Base-by-base conservation (phyloP, 2,888 invertebrate genomes). In the Taenaris catops region DNA sequence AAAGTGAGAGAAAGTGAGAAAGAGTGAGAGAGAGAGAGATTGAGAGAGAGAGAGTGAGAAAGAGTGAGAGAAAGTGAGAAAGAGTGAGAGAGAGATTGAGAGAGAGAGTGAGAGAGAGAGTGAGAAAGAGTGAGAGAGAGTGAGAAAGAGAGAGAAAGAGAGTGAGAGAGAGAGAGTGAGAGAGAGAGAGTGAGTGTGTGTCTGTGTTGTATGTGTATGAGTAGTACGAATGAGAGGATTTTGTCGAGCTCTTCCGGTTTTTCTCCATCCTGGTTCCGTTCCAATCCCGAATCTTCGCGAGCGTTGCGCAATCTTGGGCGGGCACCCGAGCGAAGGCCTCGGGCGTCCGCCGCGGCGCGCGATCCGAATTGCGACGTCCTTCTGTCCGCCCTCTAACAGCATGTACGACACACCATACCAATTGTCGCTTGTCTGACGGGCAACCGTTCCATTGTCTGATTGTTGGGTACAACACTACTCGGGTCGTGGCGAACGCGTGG, bases 371-470 rank as follows among this genome's bases (percentile, higher is more conserved):
- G 55, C 69, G 50, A 59, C 63, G 62, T 58, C 59, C 69, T 71
- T 72, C 79, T 73, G 73, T 72, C 76, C 73, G 74, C 70, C 74
- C 76, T 73, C 61, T 79, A 76, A 83, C 86, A 83, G 80, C 84
- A 79, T 87, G 89, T 87, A 79, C 76, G 76, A 75, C 80, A 80
- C 76, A 64, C 74, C 74, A 80, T 76, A 80, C 83, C 74, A 84
- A 86, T 70, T 83, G 84, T 84, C 86, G 86, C 84, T 84, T 87
- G 84, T 87, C 87, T 87, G 87, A 87, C 87, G 87, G 87, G 87
- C 86, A 87, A 87, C 86, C 87, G 87, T 86, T 87, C 87, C 87
- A 86, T 87, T 87, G 83, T 86, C 62, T 88, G 87, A 88, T 86
- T 88, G 87, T 84, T 87, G 87, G 88, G 87, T 87, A 87, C 87